Evolutionary conservation across 1,140 invertebrate species (phyloP).

Genomic region (Dendroctonus ponderosae): DNA sequence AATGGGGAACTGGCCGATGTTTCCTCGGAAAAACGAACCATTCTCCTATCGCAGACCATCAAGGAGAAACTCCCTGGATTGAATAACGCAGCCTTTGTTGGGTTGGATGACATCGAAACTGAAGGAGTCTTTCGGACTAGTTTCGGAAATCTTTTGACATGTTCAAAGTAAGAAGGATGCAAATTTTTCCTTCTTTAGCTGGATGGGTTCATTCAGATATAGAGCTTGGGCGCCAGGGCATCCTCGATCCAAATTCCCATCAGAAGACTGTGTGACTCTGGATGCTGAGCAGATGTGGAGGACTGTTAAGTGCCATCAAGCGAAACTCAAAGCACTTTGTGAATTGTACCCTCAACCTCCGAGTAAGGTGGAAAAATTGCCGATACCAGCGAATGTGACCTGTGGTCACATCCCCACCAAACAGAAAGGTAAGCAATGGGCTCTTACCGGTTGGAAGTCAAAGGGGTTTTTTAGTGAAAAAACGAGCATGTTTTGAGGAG

Average conservation of each 20-base stretch:
- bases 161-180: constrained; percentile 48
- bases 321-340: constrained; percentile 57
- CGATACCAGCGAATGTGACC: constrained; percentile 7
- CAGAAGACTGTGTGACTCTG: constrained; percentile 59
- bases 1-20: constrained; percentile 60
- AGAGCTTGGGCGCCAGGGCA: constrained; percentile 65
- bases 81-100: constrained; percentile 55
- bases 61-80: constrained; percentile 35
- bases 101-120: constrained; percentile 53
- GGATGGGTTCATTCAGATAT: constrained; percentile 9
- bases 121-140: constrained; percentile 51
- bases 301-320: constrained; percentile 53
- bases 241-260: constrained; percentile 51
- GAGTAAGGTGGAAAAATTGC: neutral
- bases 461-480: neutral
- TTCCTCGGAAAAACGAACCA: constrained; percentile 58
- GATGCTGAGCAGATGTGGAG: constrained; percentile 57
- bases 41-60: constrained; percentile 53
- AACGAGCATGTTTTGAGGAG: neutral
- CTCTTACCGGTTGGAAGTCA: no score
- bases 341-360: constrained; percentile 56
- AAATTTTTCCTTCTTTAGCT: neutral
- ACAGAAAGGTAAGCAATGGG: neutral
- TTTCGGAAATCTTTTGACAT: constrained; percentile 57
- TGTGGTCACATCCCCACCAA: constrained; percentile 6